Evolutionary conservation across 2,113 vertebrate genomes (phyloP).

Genomic region (Amia ocellicauda): DNA sequence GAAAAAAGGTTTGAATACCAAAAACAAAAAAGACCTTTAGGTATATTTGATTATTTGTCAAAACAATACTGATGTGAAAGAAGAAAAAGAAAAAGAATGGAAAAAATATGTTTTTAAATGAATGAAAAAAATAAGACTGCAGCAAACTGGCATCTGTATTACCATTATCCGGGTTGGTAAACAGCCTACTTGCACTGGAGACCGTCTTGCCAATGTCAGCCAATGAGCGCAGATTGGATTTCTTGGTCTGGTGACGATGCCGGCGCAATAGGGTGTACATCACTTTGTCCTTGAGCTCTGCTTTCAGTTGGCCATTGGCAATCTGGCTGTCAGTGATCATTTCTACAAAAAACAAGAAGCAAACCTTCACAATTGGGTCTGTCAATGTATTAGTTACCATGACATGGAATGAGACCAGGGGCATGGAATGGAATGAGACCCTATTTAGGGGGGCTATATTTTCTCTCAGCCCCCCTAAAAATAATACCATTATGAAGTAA

Average conservation of each 20-base stretch:
- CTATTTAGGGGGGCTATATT: too few relatives aligned
- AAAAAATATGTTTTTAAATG: neutral
- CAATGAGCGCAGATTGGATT: constrained; percentile 94
- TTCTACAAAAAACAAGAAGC: constrained; percentile 59
- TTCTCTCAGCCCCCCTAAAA: too few relatives aligned
- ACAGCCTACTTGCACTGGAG: constrained; percentile 99
- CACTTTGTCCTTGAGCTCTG: constrained; percentile 92
- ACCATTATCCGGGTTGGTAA: constrained; percentile 94
- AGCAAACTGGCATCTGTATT: constrained; percentile 79
- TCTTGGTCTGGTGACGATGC: constrained; percentile 97
- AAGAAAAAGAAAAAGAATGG: neutral
- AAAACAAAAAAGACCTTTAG: neutral
- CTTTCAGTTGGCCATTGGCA: constrained; percentile 84
- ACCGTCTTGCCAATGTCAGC: constrained; percentile 98
- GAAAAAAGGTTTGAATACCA: neutral
- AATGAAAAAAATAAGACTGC: constrained; percentile 57
- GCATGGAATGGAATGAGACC: too few relatives aligned
- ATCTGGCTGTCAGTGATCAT: constrained; percentile 93
- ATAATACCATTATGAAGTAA: too few relatives aligned
- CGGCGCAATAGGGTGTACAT: constrained; percentile 91
- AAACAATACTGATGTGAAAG: constrained; percentile 2
- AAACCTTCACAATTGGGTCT: too few relatives aligned
- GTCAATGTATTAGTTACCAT: too few relatives aligned
- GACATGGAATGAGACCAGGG: too few relatives aligned
- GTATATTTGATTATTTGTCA: constrained; percentile 18